Evolutionary conservation across 2,888 invertebrate species (phyloP).

Genomic region (Scotopteryx bipunctaria): DNA sequence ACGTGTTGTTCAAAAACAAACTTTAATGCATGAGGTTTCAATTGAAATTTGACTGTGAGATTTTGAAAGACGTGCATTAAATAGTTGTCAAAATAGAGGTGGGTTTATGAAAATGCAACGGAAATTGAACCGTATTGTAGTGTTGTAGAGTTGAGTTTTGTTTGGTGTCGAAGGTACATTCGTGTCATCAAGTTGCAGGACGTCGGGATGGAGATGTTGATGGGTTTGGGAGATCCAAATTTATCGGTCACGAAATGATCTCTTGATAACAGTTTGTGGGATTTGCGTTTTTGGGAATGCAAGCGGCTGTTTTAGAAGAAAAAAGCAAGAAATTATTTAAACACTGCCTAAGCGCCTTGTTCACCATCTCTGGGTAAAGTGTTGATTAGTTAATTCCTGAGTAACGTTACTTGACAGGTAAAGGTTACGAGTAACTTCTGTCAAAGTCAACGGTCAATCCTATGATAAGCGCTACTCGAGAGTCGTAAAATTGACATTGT

Average conservation of each 20-base stretch:
- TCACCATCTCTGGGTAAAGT: too few relatives aligned
- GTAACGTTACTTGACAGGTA: too few relatives aligned
- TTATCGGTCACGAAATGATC: slow-evolving; percentile 35
- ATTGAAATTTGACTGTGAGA: slow-evolving; percentile 8
- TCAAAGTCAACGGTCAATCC: too few relatives aligned
- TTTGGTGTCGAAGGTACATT: background rate
- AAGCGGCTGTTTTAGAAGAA: slow-evolving; percentile 2
- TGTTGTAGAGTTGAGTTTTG: slow-evolving; percentile 8
- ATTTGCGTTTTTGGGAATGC: slow-evolving; percentile 17
- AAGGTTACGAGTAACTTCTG: too few relatives aligned
- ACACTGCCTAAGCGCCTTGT: too few relatives aligned
- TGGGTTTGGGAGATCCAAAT: slow-evolving; percentile 29
- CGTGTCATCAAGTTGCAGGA: slow-evolving; percentile 14
- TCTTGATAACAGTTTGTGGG: slow-evolving; percentile 24
- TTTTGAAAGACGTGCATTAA: slow-evolving; percentile 3
- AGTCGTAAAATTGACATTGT: too few relatives aligned
- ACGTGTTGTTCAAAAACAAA: slow-evolving; percentile 7
- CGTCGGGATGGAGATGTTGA: slow-evolving; percentile 32
- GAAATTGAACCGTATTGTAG: slow-evolving; percentile 2
- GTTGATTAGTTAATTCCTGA: too few relatives aligned
- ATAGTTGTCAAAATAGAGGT: slow-evolving; percentile 20
- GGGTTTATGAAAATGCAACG: slow-evolving; percentile 3
- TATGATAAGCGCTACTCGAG: too few relatives aligned
- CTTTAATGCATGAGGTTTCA: background rate
- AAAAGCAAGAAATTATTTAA: too few relatives aligned